Conservation (phyloP, 2,113 vertebrate genomes). For the Tympanuchus pallidicinctus region DNA sequence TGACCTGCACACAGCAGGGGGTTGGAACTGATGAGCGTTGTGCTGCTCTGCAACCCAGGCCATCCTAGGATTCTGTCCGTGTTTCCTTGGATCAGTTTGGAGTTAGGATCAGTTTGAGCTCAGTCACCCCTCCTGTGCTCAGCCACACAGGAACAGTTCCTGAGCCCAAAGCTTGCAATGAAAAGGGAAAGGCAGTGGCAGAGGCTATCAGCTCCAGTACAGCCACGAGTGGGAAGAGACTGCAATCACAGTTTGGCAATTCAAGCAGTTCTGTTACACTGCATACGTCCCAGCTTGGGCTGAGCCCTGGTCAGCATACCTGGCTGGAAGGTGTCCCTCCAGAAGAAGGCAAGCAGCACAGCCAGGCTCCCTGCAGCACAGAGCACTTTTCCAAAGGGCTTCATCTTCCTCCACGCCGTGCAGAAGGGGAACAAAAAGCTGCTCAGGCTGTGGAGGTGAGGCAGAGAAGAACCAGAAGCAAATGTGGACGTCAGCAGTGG, state of each 20-base stretch:
- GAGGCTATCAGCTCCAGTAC: not conserved
- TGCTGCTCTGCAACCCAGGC: too few species aligned
- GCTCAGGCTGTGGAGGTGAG: not conserved
- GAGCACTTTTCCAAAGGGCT: not conserved
- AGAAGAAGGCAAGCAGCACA: constrained; percentile 55
- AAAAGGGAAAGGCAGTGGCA: too few species aligned
- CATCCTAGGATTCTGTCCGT: too few species aligned
- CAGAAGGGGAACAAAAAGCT: not conserved
- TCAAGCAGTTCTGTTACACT: not conserved
- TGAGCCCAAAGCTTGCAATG: too few species aligned
- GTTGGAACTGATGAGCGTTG: too few species aligned
- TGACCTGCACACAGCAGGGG: too few species aligned
- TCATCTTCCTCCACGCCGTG: not conserved
- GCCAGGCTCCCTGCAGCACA: not conserved
- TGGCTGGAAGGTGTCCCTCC: constrained; percentile 76
- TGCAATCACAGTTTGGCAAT: not conserved
- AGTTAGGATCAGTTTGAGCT: too few species aligned
- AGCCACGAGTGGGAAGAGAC: not conserved
- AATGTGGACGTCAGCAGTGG: not conserved
- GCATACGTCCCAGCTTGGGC: not conserved
- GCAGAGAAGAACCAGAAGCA: not conserved
- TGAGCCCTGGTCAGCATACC: constrained; percentile 29
- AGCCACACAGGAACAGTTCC: too few species aligned
- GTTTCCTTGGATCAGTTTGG: too few species aligned
- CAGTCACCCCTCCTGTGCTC: too few species aligned